phyloP scores from a whole-genome alignment of 2,888 invertebrate genomes.

The Graphium colonna region DNA sequence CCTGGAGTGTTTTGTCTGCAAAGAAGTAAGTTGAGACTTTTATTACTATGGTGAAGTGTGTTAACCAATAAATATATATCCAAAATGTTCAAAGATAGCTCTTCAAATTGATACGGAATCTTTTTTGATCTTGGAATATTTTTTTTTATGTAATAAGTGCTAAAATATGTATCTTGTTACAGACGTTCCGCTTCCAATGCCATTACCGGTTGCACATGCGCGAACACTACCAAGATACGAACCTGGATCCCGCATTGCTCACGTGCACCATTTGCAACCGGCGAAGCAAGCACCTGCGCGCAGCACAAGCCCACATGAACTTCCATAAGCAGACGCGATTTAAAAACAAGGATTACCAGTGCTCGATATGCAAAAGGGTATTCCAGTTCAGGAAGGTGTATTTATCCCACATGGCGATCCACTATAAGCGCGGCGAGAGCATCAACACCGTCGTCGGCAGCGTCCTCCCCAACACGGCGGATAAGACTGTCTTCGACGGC shows the following conservation, averaged over 20 bases:
- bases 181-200: constrained; percentile 66
- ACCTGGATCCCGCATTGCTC: constrained; percentile 60
- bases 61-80: neutral
- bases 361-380: constrained; percentile 69
- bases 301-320: constrained; percentile 69
- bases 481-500: constrained; percentile 45
- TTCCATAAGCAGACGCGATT: constrained; percentile 74
- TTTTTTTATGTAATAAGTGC: too few relatives aligned
- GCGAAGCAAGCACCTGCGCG: constrained; percentile 68
- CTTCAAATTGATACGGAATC: too few relatives aligned
- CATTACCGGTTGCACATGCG: constrained; percentile 74
- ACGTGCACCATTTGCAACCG: constrained; percentile 68
- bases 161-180: constrained; percentile 33
- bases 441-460: constrained; percentile 58
- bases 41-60: neutral
- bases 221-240: constrained; percentile 60
- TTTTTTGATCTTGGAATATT: too few relatives aligned
- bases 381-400: constrained; percentile 67
- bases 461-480: constrained; percentile 37
- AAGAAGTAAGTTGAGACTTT: constrained; percentile 55
- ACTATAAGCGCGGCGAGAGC: constrained; percentile 68
- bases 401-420: constrained; percentile 71
- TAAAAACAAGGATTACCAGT: constrained; percentile 70
- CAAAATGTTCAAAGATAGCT: neutral
- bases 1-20: constrained; percentile 66